Evolutionary conservation across 2,797 vertebrate species (phyloP).

Genomic region (Anabas testudineus): DNA sequence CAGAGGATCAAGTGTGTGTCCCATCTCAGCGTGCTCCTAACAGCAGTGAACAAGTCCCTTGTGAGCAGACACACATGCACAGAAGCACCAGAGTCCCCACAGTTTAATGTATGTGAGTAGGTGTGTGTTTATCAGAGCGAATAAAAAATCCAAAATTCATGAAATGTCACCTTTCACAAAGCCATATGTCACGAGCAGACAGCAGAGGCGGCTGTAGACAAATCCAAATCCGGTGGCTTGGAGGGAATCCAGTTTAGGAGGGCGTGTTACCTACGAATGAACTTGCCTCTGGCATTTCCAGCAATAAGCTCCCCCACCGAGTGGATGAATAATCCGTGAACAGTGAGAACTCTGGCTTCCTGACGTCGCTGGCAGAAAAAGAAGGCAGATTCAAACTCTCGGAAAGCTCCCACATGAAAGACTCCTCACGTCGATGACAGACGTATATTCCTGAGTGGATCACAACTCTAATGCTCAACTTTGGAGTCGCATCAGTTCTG

Average conservation of each 20-base stretch:
- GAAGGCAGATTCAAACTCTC: conserved; percentile 36
- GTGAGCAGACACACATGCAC: conserved; percentile 41
- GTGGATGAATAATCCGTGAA: conserved; percentile 68
- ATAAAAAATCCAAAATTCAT: conserved; percentile 38
- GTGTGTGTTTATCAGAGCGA: conserved; percentile 32
- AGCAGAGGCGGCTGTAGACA: conserved; percentile 62
- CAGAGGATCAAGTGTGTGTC: conserved; percentile 59
- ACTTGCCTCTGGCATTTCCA: conserved; percentile 67
- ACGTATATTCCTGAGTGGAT: conserved; percentile 57
- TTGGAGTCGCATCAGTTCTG: conserved; percentile 36
- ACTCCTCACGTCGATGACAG: conserved; percentile 44
- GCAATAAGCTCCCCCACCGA: conserved; percentile 50
- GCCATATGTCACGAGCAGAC: conserved; percentile 64
- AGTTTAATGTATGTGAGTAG: conserved; percentile 15
- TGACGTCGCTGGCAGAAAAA: conserved; percentile 25
- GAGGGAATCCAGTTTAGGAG: conserved; percentile 64
- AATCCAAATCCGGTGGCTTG: conserved; percentile 64
- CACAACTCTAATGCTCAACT: conserved; percentile 40
- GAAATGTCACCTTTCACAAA: conserved; percentile 74
- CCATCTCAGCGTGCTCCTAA: conserved; percentile 58
- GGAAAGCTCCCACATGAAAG: conserved; percentile 52
- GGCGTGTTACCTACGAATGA: conserved; percentile 64
- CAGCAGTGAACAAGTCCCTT: conserved; percentile 45
- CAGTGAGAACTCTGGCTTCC: conserved; percentile 51
- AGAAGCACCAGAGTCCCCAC: conserved; percentile 31